phyloP scores from a whole-genome alignment of 1,140 invertebrate genomes.

The Homarus americanus region DNA sequence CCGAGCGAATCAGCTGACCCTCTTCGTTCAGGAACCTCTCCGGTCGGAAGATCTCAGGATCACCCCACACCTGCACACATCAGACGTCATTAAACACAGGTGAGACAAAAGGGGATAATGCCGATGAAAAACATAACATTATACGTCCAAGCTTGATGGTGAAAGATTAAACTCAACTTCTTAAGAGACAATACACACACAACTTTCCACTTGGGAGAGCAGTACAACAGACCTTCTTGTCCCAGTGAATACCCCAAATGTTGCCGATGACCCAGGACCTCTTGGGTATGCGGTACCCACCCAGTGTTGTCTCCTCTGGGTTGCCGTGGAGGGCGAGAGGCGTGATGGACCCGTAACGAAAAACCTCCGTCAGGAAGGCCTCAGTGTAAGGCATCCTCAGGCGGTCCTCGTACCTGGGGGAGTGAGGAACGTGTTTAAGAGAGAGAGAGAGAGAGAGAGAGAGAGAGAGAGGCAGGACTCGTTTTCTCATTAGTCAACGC shows the following conservation, averaged over 20 bases:
- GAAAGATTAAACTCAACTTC: too few species aligned
- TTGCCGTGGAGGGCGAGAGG: constrained; percentile 63
- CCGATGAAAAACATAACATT: too few species aligned
- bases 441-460: neutral
- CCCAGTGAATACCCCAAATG: constrained; percentile 80
- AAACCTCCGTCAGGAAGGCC: constrained; percentile 75
- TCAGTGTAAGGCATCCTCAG: constrained; percentile 75
- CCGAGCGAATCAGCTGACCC: constrained; percentile 81
- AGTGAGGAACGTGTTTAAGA: neutral
- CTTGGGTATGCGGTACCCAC: constrained; percentile 76
- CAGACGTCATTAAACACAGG: neutral
- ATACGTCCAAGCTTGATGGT: too few species aligned
- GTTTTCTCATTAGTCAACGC: too few species aligned
- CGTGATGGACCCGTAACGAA: constrained; percentile 74
- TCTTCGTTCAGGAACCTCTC: constrained; percentile 86
- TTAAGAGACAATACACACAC: too few species aligned
- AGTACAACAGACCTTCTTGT: constrained; percentile 31
- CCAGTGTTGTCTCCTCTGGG: constrained; percentile 68
- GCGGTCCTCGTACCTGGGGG: constrained; percentile 66
- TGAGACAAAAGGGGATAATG: too few species aligned
- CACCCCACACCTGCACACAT: constrained; percentile 79
- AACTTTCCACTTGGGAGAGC: too few species aligned
- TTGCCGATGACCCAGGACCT: constrained; percentile 81
- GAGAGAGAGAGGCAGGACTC: neutral
- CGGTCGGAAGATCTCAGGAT: constrained; percentile 85